Conservation (phyloP, 2,888 invertebrate species). For the Graphium colonna region DNA sequence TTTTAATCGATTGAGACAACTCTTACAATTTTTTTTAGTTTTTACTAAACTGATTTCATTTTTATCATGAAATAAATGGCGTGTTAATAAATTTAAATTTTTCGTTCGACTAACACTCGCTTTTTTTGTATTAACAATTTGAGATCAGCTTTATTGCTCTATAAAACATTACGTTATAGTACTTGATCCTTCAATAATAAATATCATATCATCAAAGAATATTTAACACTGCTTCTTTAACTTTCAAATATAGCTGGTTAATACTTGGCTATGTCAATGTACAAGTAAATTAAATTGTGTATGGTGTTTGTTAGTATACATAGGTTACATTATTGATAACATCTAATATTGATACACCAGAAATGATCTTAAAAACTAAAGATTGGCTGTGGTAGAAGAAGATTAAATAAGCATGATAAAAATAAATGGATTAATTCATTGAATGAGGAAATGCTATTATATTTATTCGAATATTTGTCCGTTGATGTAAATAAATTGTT, state of each 20-base stretch:
- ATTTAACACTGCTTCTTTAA: neutral
- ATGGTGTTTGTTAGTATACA: neutral
- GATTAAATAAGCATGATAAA: neutral
- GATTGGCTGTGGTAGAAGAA: neutral
- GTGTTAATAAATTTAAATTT: conserved; percentile 2
- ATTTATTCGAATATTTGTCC: neutral
- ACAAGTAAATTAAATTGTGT: neutral
- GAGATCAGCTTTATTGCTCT: conserved; percentile 6
- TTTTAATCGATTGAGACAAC: conserved; percentile 6
- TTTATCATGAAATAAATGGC: neutral
- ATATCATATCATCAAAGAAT: no score
- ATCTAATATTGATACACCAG: neutral
- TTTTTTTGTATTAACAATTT: conserved; percentile 5
- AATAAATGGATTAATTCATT: neutral
- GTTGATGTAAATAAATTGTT: neutral
- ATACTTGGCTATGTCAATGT: neutral
- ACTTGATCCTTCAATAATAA: no score
- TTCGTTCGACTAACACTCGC: conserved; percentile 10
- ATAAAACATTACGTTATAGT: neutral
- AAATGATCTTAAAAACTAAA: neutral
- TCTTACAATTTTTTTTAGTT: neutral
- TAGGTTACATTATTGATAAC: neutral
- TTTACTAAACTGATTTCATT: neutral
- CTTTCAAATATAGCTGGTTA: neutral
- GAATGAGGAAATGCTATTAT: neutral